phyloP scores from a whole-genome alignment of 2,888 invertebrate genomes.

The Nipponacmea schrenckii region DNA sequence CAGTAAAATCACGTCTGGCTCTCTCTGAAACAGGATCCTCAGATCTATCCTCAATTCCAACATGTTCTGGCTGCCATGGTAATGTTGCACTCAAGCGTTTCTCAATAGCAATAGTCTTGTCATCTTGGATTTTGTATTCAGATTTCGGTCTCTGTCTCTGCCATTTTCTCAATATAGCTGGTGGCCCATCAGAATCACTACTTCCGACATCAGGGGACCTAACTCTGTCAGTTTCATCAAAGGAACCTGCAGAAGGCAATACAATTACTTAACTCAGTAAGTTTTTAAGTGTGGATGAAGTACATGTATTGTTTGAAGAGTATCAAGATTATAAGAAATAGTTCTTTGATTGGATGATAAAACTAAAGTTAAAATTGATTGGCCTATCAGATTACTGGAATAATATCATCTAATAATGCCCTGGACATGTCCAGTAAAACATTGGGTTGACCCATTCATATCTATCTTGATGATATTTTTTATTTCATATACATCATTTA shows the following conservation, averaged over 20 bases:
- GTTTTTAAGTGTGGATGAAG: neutral
- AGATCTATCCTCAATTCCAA: constrained; percentile 23
- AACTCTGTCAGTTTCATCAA: neutral
- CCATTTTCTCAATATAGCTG: constrained; percentile 55
- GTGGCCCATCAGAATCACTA: constrained; percentile 43
- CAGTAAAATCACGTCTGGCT: constrained; percentile 30
- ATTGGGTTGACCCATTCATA: no score
- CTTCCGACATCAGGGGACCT: constrained; percentile 16
- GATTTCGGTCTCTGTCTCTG: constrained; percentile 45
- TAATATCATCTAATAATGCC: no score
- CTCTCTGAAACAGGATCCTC: constrained; percentile 36
- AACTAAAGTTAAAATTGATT: no score
- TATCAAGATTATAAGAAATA: no score
- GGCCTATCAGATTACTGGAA: no score
- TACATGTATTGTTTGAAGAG: neutral
- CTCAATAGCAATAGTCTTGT: constrained; percentile 29
- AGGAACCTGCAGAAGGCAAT: neutral
- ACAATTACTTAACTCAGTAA: no score
- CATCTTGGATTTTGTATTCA: constrained; percentile 37
- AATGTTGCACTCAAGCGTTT: constrained; percentile 39
- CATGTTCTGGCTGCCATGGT: constrained; percentile 28
- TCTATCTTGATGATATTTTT: no score
- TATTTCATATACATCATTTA: no score
- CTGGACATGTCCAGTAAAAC: no score
- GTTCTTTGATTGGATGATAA: no score